phyloP scores from a whole-genome alignment of 2,797 vertebrate genomes.

The Bovichtus diacanthus region DNA sequence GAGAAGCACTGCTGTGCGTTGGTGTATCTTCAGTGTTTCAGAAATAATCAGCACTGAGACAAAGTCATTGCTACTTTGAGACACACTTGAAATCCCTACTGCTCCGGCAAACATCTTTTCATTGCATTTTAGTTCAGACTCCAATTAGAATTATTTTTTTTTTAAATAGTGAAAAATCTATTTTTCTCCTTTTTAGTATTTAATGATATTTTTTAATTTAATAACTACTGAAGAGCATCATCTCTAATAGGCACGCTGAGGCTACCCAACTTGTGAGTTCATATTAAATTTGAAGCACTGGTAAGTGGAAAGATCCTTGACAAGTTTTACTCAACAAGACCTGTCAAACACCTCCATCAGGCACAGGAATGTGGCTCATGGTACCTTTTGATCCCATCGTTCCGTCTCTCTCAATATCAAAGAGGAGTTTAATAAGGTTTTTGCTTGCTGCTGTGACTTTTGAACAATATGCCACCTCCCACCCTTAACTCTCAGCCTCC shows the following conservation, averaged over 20 bases:
- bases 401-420: neutral
- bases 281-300: neutral
- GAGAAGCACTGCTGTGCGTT: too few relatives aligned
- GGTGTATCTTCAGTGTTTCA: too few relatives aligned
- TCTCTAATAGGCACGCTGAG: neutral
- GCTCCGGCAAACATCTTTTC: constrained; percentile 12
- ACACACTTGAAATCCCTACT: neutral
- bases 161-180: neutral
- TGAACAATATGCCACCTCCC: neutral
- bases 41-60: neutral
- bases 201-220: neutral
- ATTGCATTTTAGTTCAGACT: neutral
- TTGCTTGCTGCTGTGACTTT: neutral
- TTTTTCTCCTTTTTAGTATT: neutral
- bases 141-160: neutral
- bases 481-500: neutral
- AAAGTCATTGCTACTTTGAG: neutral
- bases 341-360: neutral
- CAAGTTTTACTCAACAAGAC: constrained; percentile 1
- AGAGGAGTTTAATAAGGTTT: constrained; percentile 1
- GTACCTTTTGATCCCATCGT: constrained; percentile 1
- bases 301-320: neutral
- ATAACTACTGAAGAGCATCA: neutral
- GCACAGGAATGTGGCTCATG: neutral
- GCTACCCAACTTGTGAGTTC: neutral